Evolutionary conservation across 2,888 invertebrate species (phyloP), one percentile per base, ranked within the genome.

Genomic region (Gastrophysa polygoni): DNA sequence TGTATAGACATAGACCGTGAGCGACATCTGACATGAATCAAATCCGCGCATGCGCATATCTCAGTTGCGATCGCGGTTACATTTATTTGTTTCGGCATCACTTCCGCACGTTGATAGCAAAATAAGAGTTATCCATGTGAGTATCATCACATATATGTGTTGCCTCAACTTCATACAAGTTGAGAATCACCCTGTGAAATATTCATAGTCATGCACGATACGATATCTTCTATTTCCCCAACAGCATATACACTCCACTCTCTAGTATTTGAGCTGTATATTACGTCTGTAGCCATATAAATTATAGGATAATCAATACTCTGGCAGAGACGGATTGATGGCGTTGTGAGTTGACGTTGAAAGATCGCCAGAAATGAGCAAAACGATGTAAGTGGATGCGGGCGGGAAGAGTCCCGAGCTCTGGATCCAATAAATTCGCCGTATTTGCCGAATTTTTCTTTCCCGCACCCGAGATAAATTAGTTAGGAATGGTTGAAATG

Each of bases 241-340:
- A 32, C 32, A 32, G 10, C 2, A 10, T 7, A 24, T 24, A 32
- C 32, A 32, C 32, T 32, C 32, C 32, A 11, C 32, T 32, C 32
- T 32, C 32, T 32, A 14, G 20, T 49, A 18, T 29, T 51, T 17
- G 50, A 59, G 56, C 50, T 57, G 56, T 54, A 49, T 56, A 65
- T 60, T 56, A 50, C 48, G 57, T 57, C 61, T 59, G 59, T 51
- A 59, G 63, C 44, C 61, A 66, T 75, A 76, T 73, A 77, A 75
- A 77, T 77, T 75, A 73, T 72, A 64, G 66, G 69, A 73, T 69
- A 75, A 77, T 77, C 76, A 74, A 76, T 76, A 74, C 68, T 49
- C 57, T 70, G 75, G 71, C 74, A 63, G 71, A 72, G 75, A 77
- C 73, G 74, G 74, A 76, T 76, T 74, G 68, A 72, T 61, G 66